Evolutionary conservation across 2,113 vertebrate genomes (phyloP).

Genomic region (Nyctereutes procyonoides): DNA sequence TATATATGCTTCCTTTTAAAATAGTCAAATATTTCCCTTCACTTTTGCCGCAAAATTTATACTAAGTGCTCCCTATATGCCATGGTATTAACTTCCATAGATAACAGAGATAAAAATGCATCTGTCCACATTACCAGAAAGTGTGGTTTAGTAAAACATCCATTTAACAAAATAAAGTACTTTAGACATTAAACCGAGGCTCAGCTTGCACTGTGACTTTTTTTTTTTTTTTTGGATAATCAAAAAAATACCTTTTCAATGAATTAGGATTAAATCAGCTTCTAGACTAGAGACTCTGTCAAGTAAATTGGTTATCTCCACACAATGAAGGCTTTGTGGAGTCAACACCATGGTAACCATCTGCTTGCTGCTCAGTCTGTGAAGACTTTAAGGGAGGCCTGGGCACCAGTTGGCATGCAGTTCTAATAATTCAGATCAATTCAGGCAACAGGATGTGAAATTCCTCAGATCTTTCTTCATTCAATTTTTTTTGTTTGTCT

Average conservation of each 20-base stretch:
- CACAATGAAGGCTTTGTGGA: conserved; percentile 67
- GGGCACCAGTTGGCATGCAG: conserved; percentile 23
- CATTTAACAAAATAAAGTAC: conserved; percentile 24
- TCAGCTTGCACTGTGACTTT: conserved; percentile 33
- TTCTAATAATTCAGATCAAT: conserved; percentile 63
- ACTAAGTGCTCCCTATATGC: background rate
- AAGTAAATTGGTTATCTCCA: conserved; percentile 63
- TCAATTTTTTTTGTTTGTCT: conserved; percentile 12
- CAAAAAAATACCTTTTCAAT: conserved; percentile 44
- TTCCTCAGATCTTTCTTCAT: conserved; percentile 17
- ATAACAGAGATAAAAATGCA: background rate
- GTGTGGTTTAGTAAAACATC: background rate
- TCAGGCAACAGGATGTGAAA: conserved; percentile 44
- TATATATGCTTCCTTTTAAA: conserved; percentile 46
- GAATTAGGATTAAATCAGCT: conserved; percentile 61
- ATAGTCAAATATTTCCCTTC: background rate
- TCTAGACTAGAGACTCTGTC: conserved; percentile 30
- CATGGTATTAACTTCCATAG: background rate
- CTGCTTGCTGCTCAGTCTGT: background rate
- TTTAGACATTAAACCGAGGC: background rate
- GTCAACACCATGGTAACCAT: conserved; percentile 65
- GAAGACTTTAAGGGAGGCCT: conserved; percentile 46
- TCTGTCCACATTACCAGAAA: background rate
- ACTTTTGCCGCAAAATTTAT: background rate
- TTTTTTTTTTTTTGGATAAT: background rate